phyloP scores from a whole-genome alignment of 2,113 vertebrate species.

The Cololabis saira region DNA sequence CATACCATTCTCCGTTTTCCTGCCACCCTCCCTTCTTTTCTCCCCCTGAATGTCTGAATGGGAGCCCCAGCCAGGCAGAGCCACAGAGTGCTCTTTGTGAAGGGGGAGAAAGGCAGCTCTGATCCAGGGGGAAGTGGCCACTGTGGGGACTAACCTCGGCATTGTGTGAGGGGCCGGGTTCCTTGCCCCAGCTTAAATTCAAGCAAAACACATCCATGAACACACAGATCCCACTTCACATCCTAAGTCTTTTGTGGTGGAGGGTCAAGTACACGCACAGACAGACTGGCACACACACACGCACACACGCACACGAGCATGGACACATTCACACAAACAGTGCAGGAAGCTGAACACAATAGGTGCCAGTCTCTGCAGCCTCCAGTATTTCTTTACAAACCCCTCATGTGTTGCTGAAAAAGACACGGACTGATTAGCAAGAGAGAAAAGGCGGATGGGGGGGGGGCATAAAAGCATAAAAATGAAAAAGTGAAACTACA shows the following conservation, averaged over 20 bases:
- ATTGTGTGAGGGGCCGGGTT: constrained; percentile 79
- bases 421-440: constrained; percentile 60
- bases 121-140: constrained; percentile 80
- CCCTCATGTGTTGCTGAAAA: constrained; percentile 62
- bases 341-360: constrained; percentile 70
- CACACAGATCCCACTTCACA: constrained; percentile 56
- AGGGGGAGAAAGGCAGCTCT: constrained; percentile 79
- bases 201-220: constrained; percentile 38
- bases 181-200: constrained; percentile 71
- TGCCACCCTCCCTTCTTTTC: constrained; percentile 48
- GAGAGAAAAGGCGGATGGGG: constrained; percentile 12
- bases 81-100: constrained; percentile 82
- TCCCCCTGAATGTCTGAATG: constrained; percentile 68
- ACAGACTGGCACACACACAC: constrained; percentile 23
- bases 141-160: constrained; percentile 67
- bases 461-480: constrained; percentile 26
- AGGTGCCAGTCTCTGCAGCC: constrained; percentile 65
- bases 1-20: constrained; percentile 59
- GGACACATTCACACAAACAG: constrained; percentile 40
- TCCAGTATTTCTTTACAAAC: constrained; percentile 66
- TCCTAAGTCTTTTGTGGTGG: constrained; percentile 55
- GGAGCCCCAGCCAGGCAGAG: constrained; percentile 68
- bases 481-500: constrained; percentile 50
- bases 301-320: constrained; percentile 3
- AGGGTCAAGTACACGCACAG: constrained; percentile 60